Evolutionary conservation across 37 sponge, comb jelly and placozoan species (phyloP).

Genomic region (Agelas oroides): DNA sequence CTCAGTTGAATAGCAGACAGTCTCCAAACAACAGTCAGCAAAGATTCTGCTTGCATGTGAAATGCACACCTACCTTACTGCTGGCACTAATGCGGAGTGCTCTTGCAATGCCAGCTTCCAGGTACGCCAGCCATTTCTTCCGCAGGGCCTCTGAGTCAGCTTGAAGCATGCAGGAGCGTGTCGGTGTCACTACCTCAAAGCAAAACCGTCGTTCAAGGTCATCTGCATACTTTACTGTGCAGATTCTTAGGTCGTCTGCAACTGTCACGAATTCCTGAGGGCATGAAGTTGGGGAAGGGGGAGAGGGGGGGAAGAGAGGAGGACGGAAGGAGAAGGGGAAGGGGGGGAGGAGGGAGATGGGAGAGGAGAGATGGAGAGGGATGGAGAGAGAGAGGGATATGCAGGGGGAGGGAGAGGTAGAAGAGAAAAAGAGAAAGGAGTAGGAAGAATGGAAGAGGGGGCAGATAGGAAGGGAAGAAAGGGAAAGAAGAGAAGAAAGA

Average conservation of each 20-base stretch:
- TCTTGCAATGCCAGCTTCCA: constrained; percentile 52
- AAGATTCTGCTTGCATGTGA: too few relatives aligned
- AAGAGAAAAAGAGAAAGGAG: not conserved
- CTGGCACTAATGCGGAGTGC: constrained; percentile 61
- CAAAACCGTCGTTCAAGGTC: constrained; percentile 83
- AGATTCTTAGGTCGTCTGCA: constrained; percentile 76
- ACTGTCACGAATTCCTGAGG: constrained; percentile 59
- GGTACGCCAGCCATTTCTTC: constrained; percentile 61
- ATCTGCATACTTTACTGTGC: constrained; percentile 75
- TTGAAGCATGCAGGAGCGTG: constrained; percentile 68
- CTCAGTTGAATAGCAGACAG: too few relatives aligned
- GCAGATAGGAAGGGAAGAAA: not conserved
- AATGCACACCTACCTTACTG: constrained; percentile 37
- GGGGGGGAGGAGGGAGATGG: not conserved
- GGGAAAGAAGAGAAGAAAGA: too few relatives aligned
- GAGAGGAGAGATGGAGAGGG: not conserved
- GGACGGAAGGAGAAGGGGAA: not conserved
- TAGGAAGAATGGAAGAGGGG: not conserved
- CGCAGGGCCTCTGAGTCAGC: constrained; percentile 71
- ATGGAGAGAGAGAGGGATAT: not conserved
- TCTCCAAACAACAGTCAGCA: too few relatives aligned
- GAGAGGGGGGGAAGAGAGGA: too few relatives aligned
- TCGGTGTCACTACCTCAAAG: constrained; percentile 77
- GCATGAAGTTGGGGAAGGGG: too few relatives aligned
- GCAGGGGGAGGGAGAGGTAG: not conserved